These are phyloP conservation scores for Peromyscus polionotus DNA, from an alignment of 2,113 vertebrate genomes.

Conservation along the genomic window DNA sequence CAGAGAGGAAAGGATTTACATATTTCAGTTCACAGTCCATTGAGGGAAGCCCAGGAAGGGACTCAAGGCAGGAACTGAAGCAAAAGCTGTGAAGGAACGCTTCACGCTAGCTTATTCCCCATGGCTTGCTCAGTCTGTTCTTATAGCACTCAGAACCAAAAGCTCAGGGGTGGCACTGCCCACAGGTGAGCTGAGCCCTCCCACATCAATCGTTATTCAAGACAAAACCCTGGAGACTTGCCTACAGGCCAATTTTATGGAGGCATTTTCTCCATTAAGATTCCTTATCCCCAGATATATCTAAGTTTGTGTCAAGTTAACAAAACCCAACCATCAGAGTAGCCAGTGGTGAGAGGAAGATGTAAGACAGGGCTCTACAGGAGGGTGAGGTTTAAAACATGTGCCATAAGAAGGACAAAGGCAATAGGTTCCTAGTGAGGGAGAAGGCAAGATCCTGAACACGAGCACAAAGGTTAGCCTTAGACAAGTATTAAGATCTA, in stretches of 20 bases:
- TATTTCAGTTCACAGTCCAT: neutral
- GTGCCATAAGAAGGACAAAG: neutral
- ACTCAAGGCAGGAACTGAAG: neutral
- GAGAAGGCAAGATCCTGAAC: neutral
- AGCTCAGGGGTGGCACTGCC: neutral
- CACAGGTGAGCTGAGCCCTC: too few species aligned
- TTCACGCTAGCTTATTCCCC: neutral
- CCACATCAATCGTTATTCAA: neutral
- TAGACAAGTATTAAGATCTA: neutral
- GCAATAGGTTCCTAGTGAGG: fast-evolving
- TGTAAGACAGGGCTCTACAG: neutral
- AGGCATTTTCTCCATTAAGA: neutral
- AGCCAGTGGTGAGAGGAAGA: neutral
- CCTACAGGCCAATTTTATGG: neutral
- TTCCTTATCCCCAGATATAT: neutral
- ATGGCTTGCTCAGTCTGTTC: neutral
- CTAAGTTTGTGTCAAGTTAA: neutral
- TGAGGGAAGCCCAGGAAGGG: neutral
- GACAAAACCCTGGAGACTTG: neutral
- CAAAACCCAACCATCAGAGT: neutral
- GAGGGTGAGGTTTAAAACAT: neutral
- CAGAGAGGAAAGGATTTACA: neutral
- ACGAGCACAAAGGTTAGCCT: neutral
- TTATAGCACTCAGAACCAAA: neutral
- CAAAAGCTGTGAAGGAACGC: neutral